Evolutionary conservation across 1,140 invertebrate species (phyloP), one percentile per base, ranked within the genome.

Genomic region (Harpegnathos saltator): DNA sequence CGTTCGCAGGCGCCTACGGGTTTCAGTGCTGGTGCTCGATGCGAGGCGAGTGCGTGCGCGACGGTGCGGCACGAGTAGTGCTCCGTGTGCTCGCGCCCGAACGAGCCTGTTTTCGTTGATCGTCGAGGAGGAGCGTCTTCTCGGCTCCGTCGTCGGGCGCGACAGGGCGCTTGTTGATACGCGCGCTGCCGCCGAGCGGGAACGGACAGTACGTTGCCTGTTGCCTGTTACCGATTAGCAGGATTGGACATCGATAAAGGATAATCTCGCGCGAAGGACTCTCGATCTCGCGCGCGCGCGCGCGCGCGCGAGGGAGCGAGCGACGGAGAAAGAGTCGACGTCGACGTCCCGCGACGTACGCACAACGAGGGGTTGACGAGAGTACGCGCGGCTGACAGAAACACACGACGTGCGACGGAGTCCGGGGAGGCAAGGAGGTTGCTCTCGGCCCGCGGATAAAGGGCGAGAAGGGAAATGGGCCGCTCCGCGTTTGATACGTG

Each of bases 401-500:
- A 5, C 15, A 29, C 14, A 19, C 3, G 24, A 24, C n/a, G 59
- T 29, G n/a, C 52, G 61, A 19, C 29, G 24, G 7, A n/a, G 29
- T 59, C 19, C 29, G 65, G 52, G 33, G 24, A 24, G 48, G 29
- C 56, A 63, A 22, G 50, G 52, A 56, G 88, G 86, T 86, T 81
- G 82, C 58, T 77, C 58, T 61, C 59, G 56, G 75, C 59, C 62
- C 50, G 68, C 62, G 81, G 71, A 86, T 89, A 89, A 89, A 89
- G 87, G 85, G 82, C 84, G 77, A 89, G 74, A 73, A 58, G 50
- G 68, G 71, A 89, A 89, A 89, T 89, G 88, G 88, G 88, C 87
- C 88, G 87, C 82, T 89, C 88, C 87, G 88, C 66, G 68, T 77
- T 89, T 88, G 52, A 77, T 85, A 89, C 87, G 87, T 89, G 88